Conservation (phyloP, 2,797 vertebrate species). For the Enteromius afrohamiltoni region DNA sequence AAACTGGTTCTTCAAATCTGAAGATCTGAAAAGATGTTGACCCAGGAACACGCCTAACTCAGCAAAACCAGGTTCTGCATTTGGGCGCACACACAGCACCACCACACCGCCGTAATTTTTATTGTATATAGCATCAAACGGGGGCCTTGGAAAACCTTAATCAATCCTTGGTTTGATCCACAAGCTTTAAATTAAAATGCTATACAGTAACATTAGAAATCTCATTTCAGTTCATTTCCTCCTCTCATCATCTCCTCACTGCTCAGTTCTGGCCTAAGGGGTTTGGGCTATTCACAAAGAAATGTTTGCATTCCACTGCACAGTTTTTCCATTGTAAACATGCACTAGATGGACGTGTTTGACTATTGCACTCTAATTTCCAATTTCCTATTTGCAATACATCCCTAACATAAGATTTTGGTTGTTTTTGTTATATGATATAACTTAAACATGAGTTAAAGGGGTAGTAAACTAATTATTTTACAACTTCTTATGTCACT, state of each 20-base stretch:
- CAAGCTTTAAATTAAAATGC: slow-evolving; percentile 25
- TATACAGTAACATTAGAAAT: not conserved
- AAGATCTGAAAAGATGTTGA: too few species aligned
- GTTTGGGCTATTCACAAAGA: not conserved
- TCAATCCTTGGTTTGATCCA: slow-evolving; percentile 18
- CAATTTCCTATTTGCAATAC: not conserved
- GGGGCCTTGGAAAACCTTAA: slow-evolving; percentile 12
- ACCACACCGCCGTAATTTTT: not conserved
- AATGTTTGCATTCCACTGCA: not conserved
- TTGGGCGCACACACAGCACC: too few species aligned
- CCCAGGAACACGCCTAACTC: too few species aligned
- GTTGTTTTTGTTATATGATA: not conserved
- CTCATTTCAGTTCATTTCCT: slow-evolving; percentile 3
- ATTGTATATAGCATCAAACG: not conserved
- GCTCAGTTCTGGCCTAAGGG: not conserved
- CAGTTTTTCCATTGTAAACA: not conserved
- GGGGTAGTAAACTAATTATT: too few species aligned
- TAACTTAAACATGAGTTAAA: not conserved
- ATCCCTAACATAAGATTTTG: not conserved
- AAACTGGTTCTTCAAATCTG: too few species aligned
- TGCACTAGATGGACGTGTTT: not conserved
- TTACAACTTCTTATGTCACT: not conserved
- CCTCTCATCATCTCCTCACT: not conserved
- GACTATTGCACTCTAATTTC: not conserved
- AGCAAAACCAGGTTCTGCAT: too few species aligned